Percentiles rank a stretch among this genome's conserved stretches.
Evolutionary conservation across 2,888 invertebrate genomes (phyloP).

Genomic region (Drosophila anceps): DNA sequence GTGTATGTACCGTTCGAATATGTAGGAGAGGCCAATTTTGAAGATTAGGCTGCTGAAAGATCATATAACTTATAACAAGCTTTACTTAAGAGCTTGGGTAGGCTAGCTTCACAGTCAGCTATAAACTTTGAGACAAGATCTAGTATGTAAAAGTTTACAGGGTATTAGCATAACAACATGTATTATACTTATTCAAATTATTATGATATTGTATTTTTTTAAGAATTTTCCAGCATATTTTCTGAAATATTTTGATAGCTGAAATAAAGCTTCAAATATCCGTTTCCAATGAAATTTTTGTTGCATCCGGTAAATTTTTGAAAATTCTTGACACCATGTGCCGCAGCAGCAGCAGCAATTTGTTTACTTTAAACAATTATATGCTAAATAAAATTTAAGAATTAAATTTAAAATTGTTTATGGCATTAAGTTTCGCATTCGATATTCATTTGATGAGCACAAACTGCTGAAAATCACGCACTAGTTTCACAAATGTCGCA

Average conservation of each 20-base stretch:
- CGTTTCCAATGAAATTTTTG: slow-evolving; percentile 7
- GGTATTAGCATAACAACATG: not conserved
- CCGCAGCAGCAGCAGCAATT: not conserved
- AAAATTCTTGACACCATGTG: slow-evolving; percentile 6
- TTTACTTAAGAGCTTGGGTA: not conserved
- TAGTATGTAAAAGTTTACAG: not conserved
- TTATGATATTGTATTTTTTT: not conserved
- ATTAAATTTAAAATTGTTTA: slow-evolving; percentile 21
- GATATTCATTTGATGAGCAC: slow-evolving; percentile 35
- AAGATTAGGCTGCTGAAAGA: not conserved
- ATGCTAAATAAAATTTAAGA: slow-evolving; percentile 38
- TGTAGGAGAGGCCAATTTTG: not conserved
- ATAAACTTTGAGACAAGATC: not conserved
- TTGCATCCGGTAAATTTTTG: slow-evolving; percentile 16
- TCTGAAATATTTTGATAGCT: not conserved
- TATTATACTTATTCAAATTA: not conserved
- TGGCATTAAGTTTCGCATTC: slow-evolving; percentile 7
- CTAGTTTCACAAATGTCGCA: slow-evolving; percentile 60
- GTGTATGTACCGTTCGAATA: not conserved
- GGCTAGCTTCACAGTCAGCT: not conserved
- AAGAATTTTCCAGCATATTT: not conserved
- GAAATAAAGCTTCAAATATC: slow-evolving; percentile 10
- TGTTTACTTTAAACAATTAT: slow-evolving; percentile 28
- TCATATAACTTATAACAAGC: slow-evolving; percentile 3
- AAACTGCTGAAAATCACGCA: slow-evolving; percentile 48